Evolutionary conservation across 2,888 invertebrate species (phyloP).

Genomic region (Colletes collaris): DNA sequence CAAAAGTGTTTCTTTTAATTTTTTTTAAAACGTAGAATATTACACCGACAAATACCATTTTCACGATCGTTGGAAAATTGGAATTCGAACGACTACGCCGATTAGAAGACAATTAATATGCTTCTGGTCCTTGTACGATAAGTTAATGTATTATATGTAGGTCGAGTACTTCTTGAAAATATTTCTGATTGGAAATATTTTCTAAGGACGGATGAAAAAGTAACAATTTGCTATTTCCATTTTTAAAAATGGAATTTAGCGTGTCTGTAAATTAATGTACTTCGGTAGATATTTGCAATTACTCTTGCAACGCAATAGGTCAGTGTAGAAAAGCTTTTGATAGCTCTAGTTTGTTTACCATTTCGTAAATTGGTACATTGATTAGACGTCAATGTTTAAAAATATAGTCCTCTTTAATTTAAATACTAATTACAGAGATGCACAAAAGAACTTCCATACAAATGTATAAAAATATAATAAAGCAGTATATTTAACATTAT

Average conservation of each 20-base stretch:
- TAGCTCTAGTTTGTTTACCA: constrained; percentile 1
- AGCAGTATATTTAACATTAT: constrained; percentile 27
- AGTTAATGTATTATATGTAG: background rate
- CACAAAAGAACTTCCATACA: constrained; percentile 26
- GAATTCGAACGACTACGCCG: too few relatives aligned
- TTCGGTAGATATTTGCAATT: background rate
- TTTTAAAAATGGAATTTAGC: constrained; percentile 66
- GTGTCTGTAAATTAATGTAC: constrained; percentile 17
- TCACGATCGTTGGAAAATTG: too few relatives aligned
- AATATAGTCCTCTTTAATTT: constrained; percentile 10
- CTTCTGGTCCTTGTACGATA: background rate
- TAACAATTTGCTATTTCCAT: constrained; percentile 58
- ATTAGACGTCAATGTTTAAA: constrained; percentile 4
- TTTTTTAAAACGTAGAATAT: background rate
- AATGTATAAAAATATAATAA: constrained; percentile 34
- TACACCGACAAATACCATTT: background rate
- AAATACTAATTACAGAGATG: constrained; percentile 30
- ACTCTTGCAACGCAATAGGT: background rate
- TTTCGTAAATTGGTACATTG: background rate
- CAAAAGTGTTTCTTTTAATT: background rate
- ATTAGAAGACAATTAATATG: too few relatives aligned
- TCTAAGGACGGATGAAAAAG: constrained; percentile 37
- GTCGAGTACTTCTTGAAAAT: constrained; percentile 54
- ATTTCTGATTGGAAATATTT: constrained; percentile 65
- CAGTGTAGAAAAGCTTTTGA: constrained; percentile 7